Evolutionary conservation across 2,113 vertebrate species (phyloP).

Genomic region (Nibea albiflora): DNA sequence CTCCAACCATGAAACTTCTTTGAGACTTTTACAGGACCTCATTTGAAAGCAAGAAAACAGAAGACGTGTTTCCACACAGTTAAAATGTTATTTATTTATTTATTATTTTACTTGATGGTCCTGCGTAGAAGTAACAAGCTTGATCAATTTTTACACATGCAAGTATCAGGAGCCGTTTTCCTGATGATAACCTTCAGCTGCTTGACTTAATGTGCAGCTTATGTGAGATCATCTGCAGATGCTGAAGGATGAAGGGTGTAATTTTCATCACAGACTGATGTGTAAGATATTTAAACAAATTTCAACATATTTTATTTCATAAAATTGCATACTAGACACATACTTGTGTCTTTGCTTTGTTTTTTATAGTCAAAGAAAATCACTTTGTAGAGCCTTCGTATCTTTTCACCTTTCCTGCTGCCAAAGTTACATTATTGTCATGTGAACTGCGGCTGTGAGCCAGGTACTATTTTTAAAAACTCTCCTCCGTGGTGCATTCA

Average conservation of each 20-base stretch:
- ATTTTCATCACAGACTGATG: not conserved
- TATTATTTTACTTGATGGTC: not conserved
- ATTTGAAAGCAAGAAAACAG: not conserved
- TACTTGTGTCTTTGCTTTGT: not conserved
- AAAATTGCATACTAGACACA: not conserved
- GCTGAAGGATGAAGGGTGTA: not conserved
- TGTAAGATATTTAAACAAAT: not conserved
- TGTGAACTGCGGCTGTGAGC: constrained; percentile 38
- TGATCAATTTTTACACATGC: no score
- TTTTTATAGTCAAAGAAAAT: not conserved
- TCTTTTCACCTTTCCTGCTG: constrained; percentile 5
- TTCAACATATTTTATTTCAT: not conserved
- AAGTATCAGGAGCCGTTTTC: not conserved
- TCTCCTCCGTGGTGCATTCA: constrained; percentile 27
- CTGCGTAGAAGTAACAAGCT: not conserved
- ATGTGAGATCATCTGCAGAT: not conserved
- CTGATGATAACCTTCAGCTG: not conserved
- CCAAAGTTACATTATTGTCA: constrained; percentile 6
- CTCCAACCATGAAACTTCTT: not conserved
- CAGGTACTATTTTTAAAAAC: constrained; percentile 21
- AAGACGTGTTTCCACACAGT: not conserved
- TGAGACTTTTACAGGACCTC: not conserved
- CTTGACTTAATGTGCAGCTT: no score
- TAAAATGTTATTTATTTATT: no score
- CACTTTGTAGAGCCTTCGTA: not conserved